Evolutionary conservation across 2,888 invertebrate species (phyloP).

Genomic region (Autographa gamma): DNA sequence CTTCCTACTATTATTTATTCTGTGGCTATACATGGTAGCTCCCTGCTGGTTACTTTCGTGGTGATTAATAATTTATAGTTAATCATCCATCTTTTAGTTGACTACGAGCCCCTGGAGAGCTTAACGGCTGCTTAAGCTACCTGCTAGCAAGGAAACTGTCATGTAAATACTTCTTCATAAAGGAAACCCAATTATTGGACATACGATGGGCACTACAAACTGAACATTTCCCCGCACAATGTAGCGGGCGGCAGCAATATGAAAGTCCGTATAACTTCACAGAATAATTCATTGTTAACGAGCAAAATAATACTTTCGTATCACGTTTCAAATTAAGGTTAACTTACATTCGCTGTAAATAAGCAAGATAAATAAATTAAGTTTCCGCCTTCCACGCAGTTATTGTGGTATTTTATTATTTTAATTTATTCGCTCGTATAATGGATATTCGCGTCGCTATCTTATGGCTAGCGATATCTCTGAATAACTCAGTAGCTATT

Average conservation of each 20-base stretch:
- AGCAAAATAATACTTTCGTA: background rate
- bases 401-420: slow-evolving; percentile 13
- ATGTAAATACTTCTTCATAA: no score
- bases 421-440: background rate
- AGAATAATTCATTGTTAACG: background rate
- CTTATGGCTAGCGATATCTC: no score
- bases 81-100: no score
- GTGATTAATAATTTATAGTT: no score
- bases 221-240: slow-evolving; percentile 29
- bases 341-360: slow-evolving; percentile 25
- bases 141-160: no score
- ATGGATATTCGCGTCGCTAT: no score
- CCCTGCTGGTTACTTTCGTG: no score
- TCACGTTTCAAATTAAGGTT: slow-evolving; percentile 1
- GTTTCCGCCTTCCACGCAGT: slow-evolving; percentile 49
- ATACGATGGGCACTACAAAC: slow-evolving; percentile 2
- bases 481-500: background rate
- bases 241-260: background rate
- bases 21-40: no score
- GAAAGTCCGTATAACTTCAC: background rate
- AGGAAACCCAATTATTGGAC: no score
- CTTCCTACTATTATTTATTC: no score
- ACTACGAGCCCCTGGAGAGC: no score
- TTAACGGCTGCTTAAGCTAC: no score
- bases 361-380: slow-evolving; percentile 23